Evolutionary conservation across 2,113 vertebrate genomes (phyloP).

Genomic region (Chaetura pelagica): DNA sequence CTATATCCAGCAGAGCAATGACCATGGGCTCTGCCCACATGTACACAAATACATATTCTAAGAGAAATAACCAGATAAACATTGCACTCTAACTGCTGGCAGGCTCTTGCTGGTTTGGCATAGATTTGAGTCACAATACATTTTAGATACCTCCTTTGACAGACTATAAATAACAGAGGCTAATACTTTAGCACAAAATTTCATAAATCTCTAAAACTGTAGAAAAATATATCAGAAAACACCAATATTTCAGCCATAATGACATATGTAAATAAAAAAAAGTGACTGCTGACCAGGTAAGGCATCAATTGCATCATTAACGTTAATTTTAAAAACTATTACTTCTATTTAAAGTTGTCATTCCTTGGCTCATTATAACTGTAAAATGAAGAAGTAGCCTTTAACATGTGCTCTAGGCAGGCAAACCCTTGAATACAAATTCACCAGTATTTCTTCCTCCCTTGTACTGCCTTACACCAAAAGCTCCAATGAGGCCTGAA

Average conservation of each 20-base stretch:
- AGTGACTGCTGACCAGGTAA: neutral
- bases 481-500: neutral
- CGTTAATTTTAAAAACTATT: neutral
- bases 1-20: neutral
- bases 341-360: neutral
- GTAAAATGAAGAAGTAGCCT: neutral
- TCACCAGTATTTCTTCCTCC: neutral
- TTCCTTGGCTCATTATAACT: neutral
- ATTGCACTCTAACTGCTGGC: neutral
- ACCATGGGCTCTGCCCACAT: neutral
- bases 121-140: neutral
- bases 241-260: neutral
- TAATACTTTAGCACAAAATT: neutral
- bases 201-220: neutral
- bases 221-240: neutral
- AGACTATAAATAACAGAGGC: neutral
- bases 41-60: neutral
- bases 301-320: neutral
- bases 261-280: neutral
- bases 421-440: neutral
- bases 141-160: neutral
- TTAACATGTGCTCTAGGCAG: neutral
- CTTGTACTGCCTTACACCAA: neutral
- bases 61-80: neutral
- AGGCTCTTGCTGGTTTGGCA: neutral